Evolutionary conservation across 2,888 invertebrate genomes (phyloP).

Genomic region (Polylopha cassiicola): DNA sequence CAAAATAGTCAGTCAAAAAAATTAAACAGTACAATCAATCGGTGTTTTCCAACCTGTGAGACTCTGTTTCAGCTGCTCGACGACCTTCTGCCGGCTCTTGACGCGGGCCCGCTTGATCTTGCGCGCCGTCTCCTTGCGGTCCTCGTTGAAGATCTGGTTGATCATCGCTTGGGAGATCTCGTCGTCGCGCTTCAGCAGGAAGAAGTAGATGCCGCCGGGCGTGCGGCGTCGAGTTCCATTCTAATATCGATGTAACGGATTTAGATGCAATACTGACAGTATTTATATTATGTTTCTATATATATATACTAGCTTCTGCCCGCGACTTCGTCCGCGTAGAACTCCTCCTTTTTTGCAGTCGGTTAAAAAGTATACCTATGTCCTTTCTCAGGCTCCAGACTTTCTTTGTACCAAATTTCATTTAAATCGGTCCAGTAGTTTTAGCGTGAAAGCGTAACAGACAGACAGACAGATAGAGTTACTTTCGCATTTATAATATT

Average conservation of each 20-base stretch:
- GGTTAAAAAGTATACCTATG: no score
- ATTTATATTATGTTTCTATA: no score
- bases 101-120: constrained; percentile 75
- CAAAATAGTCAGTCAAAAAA: neutral
- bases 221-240: constrained; percentile 89
- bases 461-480: no score
- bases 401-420: no score
- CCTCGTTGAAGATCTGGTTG: constrained; percentile 82
- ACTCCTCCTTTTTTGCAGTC: no score
- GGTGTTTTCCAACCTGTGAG: constrained; percentile 58
- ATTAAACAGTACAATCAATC: neutral
- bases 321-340: no score
- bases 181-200: constrained; percentile 84
- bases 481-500: no score
- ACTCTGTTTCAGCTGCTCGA: constrained; percentile 81
- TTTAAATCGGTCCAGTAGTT: no score
- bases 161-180: constrained; percentile 81
- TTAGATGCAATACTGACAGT: no score
- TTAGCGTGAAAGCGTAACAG: no score
- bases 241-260: constrained; percentile 57
- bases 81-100: constrained; percentile 79
- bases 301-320: no score
- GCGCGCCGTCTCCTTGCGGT: constrained; percentile 75
- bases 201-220: constrained; percentile 91
- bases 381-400: no score